Percentiles rank a stretch among this genome's conserved stretches.
phyloP scores from a whole-genome alignment of 2,888 invertebrate genomes.

The Drosophila dives region DNA sequence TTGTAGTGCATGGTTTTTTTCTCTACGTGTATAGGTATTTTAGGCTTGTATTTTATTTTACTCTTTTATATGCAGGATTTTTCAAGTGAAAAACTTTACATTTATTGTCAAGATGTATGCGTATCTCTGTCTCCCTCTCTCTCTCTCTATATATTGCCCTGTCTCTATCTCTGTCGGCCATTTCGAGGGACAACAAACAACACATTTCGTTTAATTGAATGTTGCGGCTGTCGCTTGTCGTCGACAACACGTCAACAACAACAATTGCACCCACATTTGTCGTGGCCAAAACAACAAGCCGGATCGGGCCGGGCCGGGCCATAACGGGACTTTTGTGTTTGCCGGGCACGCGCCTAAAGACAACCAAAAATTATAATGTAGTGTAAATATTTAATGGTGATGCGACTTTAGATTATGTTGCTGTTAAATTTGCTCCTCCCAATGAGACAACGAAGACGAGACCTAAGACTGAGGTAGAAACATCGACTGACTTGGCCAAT shows the following conservation, averaged over 20 bases:
- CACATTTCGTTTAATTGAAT: slow-evolving; percentile 79
- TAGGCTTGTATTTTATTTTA: slow-evolving; percentile 58
- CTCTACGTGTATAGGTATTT: background rate
- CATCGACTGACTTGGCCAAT: slow-evolving; percentile 46
- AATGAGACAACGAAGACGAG: slow-evolving; percentile 6
- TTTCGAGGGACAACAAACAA: slow-evolving; percentile 73
- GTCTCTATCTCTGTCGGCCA: slow-evolving; percentile 5
- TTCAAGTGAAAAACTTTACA: slow-evolving; percentile 74
- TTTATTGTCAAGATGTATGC: slow-evolving; percentile 66
- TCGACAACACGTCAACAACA: slow-evolving; percentile 26
- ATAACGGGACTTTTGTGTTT: slow-evolving; percentile 33
- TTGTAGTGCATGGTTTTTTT: background rate
- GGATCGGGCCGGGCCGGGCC: background rate
- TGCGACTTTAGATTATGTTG: slow-evolving; percentile 71
- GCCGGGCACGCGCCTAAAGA: slow-evolving; percentile 57
- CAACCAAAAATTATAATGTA: slow-evolving; percentile 75
- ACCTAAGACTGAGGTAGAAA: background rate
- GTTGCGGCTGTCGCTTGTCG: slow-evolving; percentile 69
- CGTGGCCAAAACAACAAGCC: slow-evolving; percentile 7
- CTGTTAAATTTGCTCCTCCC: slow-evolving; percentile 59
- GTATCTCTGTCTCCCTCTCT: background rate
- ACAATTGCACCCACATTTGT: slow-evolving; percentile 13
- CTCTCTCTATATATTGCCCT: background rate
- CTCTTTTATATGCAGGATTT: slow-evolving; percentile 59
- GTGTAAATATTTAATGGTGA: slow-evolving; percentile 80